Percentiles rank a stretch among this genome's conserved stretches.
Conservation (phyloP, 2,797 vertebrate genomes). For the Odontamblyopus lacepedii region DNA sequence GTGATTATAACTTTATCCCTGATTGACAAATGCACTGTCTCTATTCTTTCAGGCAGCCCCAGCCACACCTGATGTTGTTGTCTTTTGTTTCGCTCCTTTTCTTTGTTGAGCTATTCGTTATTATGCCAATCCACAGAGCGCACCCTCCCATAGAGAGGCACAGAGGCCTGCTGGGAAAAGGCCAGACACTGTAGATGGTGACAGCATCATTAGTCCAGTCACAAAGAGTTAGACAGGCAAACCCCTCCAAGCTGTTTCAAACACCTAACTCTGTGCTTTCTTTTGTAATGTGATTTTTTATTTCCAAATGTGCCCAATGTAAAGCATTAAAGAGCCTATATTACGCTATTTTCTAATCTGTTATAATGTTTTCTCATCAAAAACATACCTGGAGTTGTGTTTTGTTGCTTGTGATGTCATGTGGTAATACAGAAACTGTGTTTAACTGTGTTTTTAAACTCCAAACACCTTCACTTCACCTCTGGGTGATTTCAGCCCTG, state of each 20-base stretch:
- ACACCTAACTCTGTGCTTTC: constrained; percentile 40
- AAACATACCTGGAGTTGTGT: no score
- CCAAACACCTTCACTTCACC: no score
- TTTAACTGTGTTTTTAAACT: no score
- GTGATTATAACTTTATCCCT: not conserved
- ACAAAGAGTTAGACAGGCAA: constrained; percentile 59
- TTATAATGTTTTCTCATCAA: no score
- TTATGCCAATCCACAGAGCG: constrained; percentile 51
- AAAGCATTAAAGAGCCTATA: no score
- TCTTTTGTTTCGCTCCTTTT: constrained; percentile 28
- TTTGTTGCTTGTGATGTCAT: no score
- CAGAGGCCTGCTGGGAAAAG: constrained; percentile 64
- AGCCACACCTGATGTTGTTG: constrained; percentile 30
- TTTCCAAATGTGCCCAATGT: not conserved
- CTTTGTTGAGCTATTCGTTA: constrained; percentile 61
- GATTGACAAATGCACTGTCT: constrained; percentile 1
- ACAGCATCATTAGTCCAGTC: constrained; percentile 73
- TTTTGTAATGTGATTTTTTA: not conserved
- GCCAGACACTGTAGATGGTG: constrained; percentile 66
- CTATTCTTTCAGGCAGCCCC: constrained; percentile 38
- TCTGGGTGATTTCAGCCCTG: no score
- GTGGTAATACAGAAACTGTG: no score
- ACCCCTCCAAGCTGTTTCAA: constrained; percentile 64
- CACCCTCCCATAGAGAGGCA: constrained; percentile 46
- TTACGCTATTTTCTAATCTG: no score